Evolutionary conservation across 2,888 invertebrate species (phyloP).

Genomic region (Drosophila infuscata): DNA sequence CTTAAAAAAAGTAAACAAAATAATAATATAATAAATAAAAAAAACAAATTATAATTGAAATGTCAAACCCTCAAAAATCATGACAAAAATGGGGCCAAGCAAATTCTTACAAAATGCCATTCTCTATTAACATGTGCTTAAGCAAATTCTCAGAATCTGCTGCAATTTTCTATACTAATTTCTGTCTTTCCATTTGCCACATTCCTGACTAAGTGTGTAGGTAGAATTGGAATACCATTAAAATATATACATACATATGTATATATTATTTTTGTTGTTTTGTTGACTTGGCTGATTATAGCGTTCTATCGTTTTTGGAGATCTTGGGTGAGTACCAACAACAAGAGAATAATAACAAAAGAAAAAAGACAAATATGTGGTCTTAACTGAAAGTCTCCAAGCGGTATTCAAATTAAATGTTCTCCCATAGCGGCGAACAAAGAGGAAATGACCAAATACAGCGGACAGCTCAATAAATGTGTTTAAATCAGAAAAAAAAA

Average conservation of each 20-base stretch:
- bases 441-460: slow-evolving; percentile 74
- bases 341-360: slow-evolving; percentile 25
- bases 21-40: background rate
- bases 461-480: slow-evolving; percentile 8
- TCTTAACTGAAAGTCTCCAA: slow-evolving; percentile 37
- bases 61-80: background rate
- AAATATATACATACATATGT: background rate
- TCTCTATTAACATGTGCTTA: background rate
- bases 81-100: background rate
- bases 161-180: background rate
- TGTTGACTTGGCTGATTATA: slow-evolving; percentile 54
- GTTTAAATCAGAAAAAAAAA: slow-evolving; percentile 11
- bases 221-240: slow-evolving; percentile 8
- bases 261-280: background rate
- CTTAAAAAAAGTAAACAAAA: background rate
- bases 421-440: slow-evolving; percentile 41
- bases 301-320: slow-evolving; percentile 24
- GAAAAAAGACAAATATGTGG: slow-evolving; percentile 53
- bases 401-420: slow-evolving; percentile 68
- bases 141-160: background rate
- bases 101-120: background rate
- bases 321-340: slow-evolving; percentile 35
- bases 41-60: background rate
- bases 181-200: slow-evolving; percentile 5
- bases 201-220: slow-evolving; percentile 29